Conservation (phyloP, 2,888 invertebrate genomes). For the Callinectes sapidus region DNA sequence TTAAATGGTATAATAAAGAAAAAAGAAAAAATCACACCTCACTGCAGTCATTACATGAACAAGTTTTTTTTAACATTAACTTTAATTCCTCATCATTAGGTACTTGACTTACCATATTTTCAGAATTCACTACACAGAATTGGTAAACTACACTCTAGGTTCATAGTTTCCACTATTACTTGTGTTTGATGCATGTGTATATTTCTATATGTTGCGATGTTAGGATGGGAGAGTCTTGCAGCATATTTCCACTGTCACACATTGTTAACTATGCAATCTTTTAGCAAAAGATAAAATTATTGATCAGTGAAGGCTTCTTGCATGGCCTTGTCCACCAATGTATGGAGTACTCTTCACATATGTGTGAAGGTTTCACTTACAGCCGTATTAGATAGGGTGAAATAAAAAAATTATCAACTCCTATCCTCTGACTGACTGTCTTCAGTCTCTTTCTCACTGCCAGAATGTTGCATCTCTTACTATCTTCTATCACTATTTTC, state of each 20-base stretch:
- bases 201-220: background rate
- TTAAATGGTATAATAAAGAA: background rate
- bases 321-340: background rate
- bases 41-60: background rate
- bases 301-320: background rate
- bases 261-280: background rate
- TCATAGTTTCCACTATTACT: background rate
- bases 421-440: too few relatives aligned
- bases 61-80: background rate
- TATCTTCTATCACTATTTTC: too few relatives aligned
- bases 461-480: too few relatives aligned
- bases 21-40: background rate
- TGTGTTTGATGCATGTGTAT: background rate
- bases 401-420: too few relatives aligned
- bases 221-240: background rate
- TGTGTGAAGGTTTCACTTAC: too few relatives aligned
- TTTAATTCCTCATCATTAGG: background rate
- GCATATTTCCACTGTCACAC: background rate
- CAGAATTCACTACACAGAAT: background rate
- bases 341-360: too few relatives aligned
- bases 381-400: too few relatives aligned
- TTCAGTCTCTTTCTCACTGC: too few relatives aligned
- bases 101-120: background rate
- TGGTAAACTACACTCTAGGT: background rate
- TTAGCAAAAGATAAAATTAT: background rate